Base-by-base conservation (phyloP, 1,140 invertebrate species). In the Papilio helenus region DNA sequence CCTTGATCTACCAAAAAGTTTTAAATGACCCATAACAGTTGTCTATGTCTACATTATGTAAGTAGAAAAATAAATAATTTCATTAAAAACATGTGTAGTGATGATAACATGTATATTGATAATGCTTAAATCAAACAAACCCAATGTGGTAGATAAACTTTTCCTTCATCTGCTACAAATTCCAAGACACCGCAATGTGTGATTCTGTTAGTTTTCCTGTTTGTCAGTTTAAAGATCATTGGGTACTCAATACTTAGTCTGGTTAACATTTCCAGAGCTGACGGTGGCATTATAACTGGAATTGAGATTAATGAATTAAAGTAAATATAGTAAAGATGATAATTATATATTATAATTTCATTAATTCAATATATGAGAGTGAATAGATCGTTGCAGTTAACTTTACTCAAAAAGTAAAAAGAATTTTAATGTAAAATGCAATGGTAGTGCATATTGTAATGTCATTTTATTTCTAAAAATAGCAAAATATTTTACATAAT, bases 131-230 rank as follows among this genome's bases (percentile, higher is more conserved):
- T 12, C 3, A 82, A 71, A 85, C 83, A 92, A 95, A 98, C 98
- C 99, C 99, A 99, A 91, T 99, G 98, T 34, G 99, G 99, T 83
- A 99, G 95, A 94, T 99, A 99, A 72, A 99, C 98, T 95, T 98
- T 98, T 74, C 99, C 99, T 95, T 99, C 99, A 94, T 99, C 99
- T 5, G 99, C 99, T 9, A 99, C 98, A 96, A 99, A 99, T 94
- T 99, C 99, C 72, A 99, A 91, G 0, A 99, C 99, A 81, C 99
- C 99, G 95, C 98, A 99, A 92, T 99, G 99, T 14, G 99, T 99
- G 16, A 97, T 95, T 85, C 98, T 95, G 82, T 97, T 97, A 8
- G 97, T 97, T 86, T 97, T 97, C 83, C 97, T 97, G 91, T 99
- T 99, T 46, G 97, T 98, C 5, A 99, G 94, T 94, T 99, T 99